Base-by-base conservation (phyloP, 2,797 vertebrate species). In the Schizopygopsis pylzovi region DNA sequence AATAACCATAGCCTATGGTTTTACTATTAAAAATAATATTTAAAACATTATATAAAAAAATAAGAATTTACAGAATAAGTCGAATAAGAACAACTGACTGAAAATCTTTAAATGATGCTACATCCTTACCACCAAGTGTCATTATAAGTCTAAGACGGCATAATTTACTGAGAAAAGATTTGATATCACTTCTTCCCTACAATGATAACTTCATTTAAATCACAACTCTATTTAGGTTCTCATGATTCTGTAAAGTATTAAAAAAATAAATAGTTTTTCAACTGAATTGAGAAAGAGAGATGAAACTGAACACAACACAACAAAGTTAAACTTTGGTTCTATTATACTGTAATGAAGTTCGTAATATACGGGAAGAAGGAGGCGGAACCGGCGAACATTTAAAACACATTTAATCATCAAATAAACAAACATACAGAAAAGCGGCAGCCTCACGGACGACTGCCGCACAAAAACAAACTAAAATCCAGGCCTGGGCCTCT, bases 121-220 rank as follows among this genome's bases (percentile, higher is more conserved):
- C 37, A 84, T 79, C 37, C 33, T 20, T 2, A 7, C 18, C 59
- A 75, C 28, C 45, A 65, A 59, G 56, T 83, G 56, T 83, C 25
- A 76, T 59, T 76, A 45, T 33, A 47, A 65, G 43, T 75, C 45
- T 33, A 76, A 68, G 6, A 41, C 1, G 6, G 20, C 72, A 33
- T 52, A 1, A 63, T 61, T 18, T 33, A 7, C 37, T 78, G 37
- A 22, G 12, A 54, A 73, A 73, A 56, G 22, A 81, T 68, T 39
- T 52, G 13, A 49, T 67, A 67, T 49, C 18, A 49, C 45, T 80
- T 79, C 8, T 65, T 49, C 5, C 16, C 41, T 45, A 47, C 28
- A 76, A 15, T 2, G 18, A 39, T 45, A 18, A 77, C 52, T 37
- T 72, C 1, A 56, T 77, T 77, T 56, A 8, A 39, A 56, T 41